Base-by-base conservation (phyloP, 2,888 invertebrate species). In the Elegia similella region DNA sequence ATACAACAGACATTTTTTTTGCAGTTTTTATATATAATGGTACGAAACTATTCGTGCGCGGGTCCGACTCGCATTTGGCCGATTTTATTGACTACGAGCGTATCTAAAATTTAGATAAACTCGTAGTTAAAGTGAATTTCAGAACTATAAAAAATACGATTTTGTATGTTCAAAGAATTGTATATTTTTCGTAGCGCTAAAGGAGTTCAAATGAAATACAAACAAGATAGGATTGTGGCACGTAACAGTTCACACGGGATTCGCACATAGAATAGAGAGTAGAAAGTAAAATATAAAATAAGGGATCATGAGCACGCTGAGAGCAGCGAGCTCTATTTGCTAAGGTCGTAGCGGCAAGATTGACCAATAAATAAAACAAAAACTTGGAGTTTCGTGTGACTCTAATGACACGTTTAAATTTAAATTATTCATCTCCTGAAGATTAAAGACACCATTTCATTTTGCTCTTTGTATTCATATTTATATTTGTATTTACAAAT, bases 151-250 rank as follows among this genome's bases (percentile, higher is more conserved):
- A n/a, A n/a, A n/a, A n/a, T n/a, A n/a, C n/a, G n/a, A n/a, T n/a
- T n/a, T n/a, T n/a, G n/a, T n/a, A n/a, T n/a, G n/a, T n/a, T n/a
- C n/a, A 52, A 55, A 54, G 48, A 48, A 48, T 48, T 30, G 16
- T 48, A 48, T 32, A 48, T 32, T 48, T 48, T 48, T 15, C 32
- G 2, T 59, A 64, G 58, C 69, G 69, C 68, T 68, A 65, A 68
- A 65, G 68, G 69, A 64, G 60, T 68, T 73, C 48, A 48, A 48
- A 48, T 73, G 68, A 73, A 70, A 67, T 66, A 69, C 70, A 71
- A 70, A 72, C 70, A 71, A 67, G 67, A 57, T 56, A 59, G 67
- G 62, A 67, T 69, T 70, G 71, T 67, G 65, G 64, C 65, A 69
- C 59, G 61, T 61, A 68, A 67, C 64, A 65, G 66, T 67, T 64